Percentiles rank a stretch among this genome's conserved stretches.
Evolutionary conservation across 2,113 vertebrate genomes (phyloP).

Genomic region (Nerophis ophidion): DNA sequence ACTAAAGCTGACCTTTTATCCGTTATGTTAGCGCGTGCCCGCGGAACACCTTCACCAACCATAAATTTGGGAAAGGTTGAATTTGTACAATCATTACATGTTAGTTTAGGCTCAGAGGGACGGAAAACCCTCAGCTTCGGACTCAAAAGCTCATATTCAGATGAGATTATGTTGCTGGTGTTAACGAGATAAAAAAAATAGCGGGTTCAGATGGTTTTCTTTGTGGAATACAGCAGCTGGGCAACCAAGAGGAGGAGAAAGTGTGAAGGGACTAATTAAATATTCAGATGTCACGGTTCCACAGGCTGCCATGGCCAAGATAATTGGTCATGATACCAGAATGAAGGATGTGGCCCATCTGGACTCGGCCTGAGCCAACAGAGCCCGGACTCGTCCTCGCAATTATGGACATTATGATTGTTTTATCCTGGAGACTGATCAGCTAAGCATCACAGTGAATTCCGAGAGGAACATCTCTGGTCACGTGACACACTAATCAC

Average conservation of each 20-base stretch:
- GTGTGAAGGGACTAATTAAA: slow-evolving; percentile 17
- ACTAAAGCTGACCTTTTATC: slow-evolving; percentile 31
- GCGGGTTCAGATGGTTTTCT: neutral
- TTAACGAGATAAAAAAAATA: slow-evolving; percentile 13
- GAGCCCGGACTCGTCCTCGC: slow-evolving; percentile 14
- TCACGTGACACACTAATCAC: too few relatives aligned
- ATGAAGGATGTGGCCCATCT: slow-evolving; percentile 45
- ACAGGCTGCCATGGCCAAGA: slow-evolving; percentile 33
- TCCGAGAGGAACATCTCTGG: neutral
- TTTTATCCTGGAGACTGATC: slow-evolving; percentile 42
- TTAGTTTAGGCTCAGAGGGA: slow-evolving; percentile 29
- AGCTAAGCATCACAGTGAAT: slow-evolving; percentile 26
- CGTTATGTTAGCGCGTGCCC: slow-evolving; percentile 35
- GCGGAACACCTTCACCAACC: slow-evolving; percentile 19
- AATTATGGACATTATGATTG: slow-evolving; percentile 31
- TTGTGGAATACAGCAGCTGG: neutral
- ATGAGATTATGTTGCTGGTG: neutral
- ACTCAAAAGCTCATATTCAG: slow-evolving; percentile 17
- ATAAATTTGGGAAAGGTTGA: slow-evolving; percentile 13
- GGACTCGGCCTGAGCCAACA: slow-evolving; percentile 38
- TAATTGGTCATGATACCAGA: slow-evolving; percentile 38
- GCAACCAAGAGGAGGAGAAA: slow-evolving; percentile 3
- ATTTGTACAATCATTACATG: slow-evolving; percentile 28
- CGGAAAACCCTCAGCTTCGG: slow-evolving; percentile 13
- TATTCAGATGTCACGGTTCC: slow-evolving; percentile 36